Base-by-base conservation (phyloP, 1,140 invertebrate species). In the Berghia stephanieae region DNA sequence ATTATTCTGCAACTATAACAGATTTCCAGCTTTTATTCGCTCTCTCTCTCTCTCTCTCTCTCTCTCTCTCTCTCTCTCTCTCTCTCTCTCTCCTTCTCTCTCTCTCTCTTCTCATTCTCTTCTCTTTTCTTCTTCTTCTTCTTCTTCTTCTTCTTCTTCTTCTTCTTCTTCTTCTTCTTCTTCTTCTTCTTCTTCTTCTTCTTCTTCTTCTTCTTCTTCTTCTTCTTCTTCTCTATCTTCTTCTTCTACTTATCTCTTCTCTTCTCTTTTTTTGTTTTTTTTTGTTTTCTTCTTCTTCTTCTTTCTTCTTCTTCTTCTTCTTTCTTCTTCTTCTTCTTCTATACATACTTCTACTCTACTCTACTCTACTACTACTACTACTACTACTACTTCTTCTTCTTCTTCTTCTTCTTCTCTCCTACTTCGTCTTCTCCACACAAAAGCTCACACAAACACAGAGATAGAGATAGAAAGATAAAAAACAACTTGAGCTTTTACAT, bases 61-160 rank as follows among this genome's bases (percentile, higher is more conserved):
- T 70, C 67, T 77, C 75, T 77, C 44, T 52, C 44, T 77, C 75
- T 77, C 67, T 70, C 44, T 69, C 43, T 69, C 34, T 55, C 67
- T 77, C 36, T 49, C 44, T 55, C 67, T 69, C 66, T 49, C 55
- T 18, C 42, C 24, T 44, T 31, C 34, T 27, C 43, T 18, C 21
- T 44, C 70, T 36, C 42, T 40, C 27, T 42, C 27, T 38, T 40
- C 40, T 69, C 27, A 34, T 24, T 60, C 57, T 44, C 44, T 24
- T 42, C 38, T 40, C 27, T 63, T 40, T 75, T 43, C 42, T 43
- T 52, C 36, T 70, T 44, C 44, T 68, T 55, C 21, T 52, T 68
- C 31, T 49, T 40, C 46, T 31, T 68, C 43, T 46, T 40, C 46
- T 46, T 68, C 43, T 49, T 40, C 57, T 49, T 77, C 75, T 69